A percentile compares a stretch with the other conserved stretches of the same genome.
phyloP scores from a whole-genome alignment of 2,888 invertebrate species.

The Salticus scenicus region DNA sequence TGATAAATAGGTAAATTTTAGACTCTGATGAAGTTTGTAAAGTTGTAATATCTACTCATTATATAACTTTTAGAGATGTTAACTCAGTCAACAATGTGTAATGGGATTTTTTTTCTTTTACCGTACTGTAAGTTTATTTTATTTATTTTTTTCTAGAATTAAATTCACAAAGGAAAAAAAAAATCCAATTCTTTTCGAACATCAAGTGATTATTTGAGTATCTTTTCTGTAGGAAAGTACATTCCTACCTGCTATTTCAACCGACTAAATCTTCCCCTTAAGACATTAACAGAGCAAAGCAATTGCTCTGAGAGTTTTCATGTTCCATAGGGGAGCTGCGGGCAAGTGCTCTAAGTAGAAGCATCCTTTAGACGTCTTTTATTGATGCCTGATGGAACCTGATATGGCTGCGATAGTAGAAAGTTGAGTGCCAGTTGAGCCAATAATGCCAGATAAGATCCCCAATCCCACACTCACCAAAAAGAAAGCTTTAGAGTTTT shows the following conservation, averaged over 20 bases:
- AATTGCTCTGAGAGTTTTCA: not conserved
- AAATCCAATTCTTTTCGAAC: too few species aligned
- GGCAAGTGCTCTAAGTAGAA: not conserved
- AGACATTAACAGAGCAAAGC: not conserved
- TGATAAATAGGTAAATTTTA: too few species aligned
- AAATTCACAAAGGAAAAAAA: too few species aligned
- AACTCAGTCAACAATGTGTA: too few species aligned
- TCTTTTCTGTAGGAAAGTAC: not conserved
- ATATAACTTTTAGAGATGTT: too few species aligned
- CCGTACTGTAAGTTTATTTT: too few species aligned
- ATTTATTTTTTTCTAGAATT: too few species aligned
- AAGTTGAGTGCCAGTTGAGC: not conserved
- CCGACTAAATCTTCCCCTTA: not conserved
- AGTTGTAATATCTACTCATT: too few species aligned
- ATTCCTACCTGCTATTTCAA: not conserved
- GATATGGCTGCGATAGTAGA: not conserved
- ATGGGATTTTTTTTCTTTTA: too few species aligned
- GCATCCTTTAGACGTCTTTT: not conserved
- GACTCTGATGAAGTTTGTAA: too few species aligned
- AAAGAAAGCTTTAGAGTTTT: too few species aligned
- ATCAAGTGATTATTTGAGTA: not conserved
- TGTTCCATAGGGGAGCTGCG: not conserved
- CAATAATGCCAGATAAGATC: not conserved
- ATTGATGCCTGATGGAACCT: not conserved
- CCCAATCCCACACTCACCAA: too few species aligned